Evolutionary conservation across 2,113 vertebrate genomes (phyloP).

Genomic region (Steatornis caripensis): DNA sequence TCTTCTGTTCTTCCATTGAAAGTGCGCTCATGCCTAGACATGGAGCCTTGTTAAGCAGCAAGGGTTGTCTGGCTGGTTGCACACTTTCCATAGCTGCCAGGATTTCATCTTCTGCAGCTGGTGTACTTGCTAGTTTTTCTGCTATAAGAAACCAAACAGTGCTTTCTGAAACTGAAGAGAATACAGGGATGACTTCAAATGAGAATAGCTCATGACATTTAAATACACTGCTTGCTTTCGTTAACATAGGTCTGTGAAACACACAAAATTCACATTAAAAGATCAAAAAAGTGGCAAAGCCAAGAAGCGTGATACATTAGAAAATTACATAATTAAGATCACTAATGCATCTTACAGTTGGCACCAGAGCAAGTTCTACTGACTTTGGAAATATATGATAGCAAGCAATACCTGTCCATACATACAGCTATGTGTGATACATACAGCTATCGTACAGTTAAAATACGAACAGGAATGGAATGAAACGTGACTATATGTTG

Average conservation of each 20-base stretch:
- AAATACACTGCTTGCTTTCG: neutral
- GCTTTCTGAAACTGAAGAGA: conserved; percentile 76
- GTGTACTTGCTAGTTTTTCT: conserved; percentile 63
- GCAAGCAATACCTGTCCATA: neutral
- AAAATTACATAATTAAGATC: neutral
- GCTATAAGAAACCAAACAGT: conserved; percentile 69
- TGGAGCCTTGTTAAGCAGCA: neutral
- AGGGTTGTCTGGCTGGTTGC: conserved; percentile 43
- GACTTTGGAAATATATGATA: neutral
- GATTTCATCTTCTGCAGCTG: conserved; percentile 60
- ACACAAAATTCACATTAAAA: neutral
- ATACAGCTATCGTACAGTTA: neutral
- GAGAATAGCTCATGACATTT: neutral
- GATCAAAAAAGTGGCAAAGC: neutral
- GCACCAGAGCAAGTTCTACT: neutral
- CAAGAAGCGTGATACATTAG: neutral
- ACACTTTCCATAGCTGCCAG: conserved; percentile 63
- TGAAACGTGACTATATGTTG: neutral
- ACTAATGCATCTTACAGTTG: neutral
- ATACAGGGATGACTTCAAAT: neutral
- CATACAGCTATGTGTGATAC: neutral
- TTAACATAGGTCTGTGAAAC: neutral
- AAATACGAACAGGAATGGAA: neutral
- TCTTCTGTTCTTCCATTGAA: conserved; percentile 83
- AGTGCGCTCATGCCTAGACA: conserved; percentile 53